Evolutionary conservation across 35 echinoderm and acorn worm genomes (phyloP).

Genomic region (Apostichopus japonicus): DNA sequence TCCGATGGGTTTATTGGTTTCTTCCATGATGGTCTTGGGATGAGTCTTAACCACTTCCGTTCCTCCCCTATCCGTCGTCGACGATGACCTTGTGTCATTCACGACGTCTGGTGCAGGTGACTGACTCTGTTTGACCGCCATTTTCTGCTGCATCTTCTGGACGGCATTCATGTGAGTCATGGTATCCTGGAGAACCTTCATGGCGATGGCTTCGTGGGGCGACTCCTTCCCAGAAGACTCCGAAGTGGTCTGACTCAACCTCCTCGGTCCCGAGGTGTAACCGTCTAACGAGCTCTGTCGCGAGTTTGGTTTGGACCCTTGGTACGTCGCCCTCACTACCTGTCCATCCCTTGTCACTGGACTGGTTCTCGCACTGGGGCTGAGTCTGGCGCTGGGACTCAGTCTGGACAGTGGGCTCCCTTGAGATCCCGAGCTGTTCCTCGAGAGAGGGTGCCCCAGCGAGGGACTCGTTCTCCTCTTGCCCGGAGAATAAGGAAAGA

Average conservation of each 20-base stretch:
- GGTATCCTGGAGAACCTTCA: constrained; percentile 91
- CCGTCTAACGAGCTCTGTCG: constrained; percentile 60
- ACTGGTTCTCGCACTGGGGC: constrained; percentile 21
- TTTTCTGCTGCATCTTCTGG: constrained; percentile 85
- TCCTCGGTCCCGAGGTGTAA: constrained; percentile 2
- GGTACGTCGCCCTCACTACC: constrained; percentile 8
- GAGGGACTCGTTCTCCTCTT: background rate
- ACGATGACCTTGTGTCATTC: background rate
- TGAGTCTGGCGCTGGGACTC: constrained; percentile 58
- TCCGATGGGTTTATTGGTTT: background rate
- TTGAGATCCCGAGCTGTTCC: constrained; percentile 30
- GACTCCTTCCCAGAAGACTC: constrained; percentile 46
- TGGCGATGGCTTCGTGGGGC: constrained; percentile 80
- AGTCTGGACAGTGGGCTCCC: constrained; percentile 45
- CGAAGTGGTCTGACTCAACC: constrained; percentile 43
- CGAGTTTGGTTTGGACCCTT: constrained; percentile 35
- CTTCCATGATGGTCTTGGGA: background rate
- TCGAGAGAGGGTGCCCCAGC: constrained; percentile 10
- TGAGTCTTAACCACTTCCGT: constrained; percentile 5
- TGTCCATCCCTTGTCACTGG: constrained; percentile 25
- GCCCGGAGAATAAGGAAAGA: constrained; percentile 64
- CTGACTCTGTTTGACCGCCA: constrained; percentile 45
- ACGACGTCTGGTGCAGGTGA: constrained; percentile 28
- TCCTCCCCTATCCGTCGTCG: background rate
- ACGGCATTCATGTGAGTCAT: constrained; percentile 96